Evolutionary conservation across 2,797 vertebrate genomes (phyloP), one percentile per base, ranked within the genome.

Genomic region (Peromyscus attwateri): DNA sequence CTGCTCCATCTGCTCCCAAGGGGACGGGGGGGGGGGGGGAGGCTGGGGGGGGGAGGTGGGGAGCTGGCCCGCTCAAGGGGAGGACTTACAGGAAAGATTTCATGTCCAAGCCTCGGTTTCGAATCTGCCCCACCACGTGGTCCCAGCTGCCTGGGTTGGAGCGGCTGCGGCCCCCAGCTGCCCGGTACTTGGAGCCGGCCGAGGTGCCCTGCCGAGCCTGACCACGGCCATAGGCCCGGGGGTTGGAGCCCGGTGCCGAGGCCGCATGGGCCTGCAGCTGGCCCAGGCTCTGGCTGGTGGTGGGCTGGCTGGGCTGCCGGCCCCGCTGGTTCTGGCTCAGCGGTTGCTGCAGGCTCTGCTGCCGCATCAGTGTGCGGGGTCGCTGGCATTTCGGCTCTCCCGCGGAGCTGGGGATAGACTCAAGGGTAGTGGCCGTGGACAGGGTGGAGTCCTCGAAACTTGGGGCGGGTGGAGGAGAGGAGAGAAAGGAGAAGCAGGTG

Each of bases 11-110:
- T 6, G 49, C 80, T 89, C 92, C 40, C 43, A 64, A 87, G 97
- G 96, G 95, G 82, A 96, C 70, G 40, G 40, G 40, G 40, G 43
- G 70, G 66, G 68, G 62, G 68, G 68, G 49, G 13, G 37, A 83
- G 81, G 82, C 84, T 68, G 92, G 97, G 91, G 37, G 0, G 10
- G 94, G 95, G 64, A 88, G 31, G 31, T 34, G 31, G 82, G 62
- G 83, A 80, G 87, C 87, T 2, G 4, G 84, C 80, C 75, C 14
- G 6, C 92, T 94, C 94, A 21, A 37, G 95, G 89, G 96, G 91
- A 97, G 95, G 92, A 99, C 99, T 99, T 99, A 99, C 99, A 99
- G 99, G 98, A 99, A 99, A 98, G 99, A 99, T 98, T 99, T 99
- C 99, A 99, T 99, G 97, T 99, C 99, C 98, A 99, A 99, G 98